Evolutionary conservation across 1,140 invertebrate genomes (phyloP).

Genomic region (Sipha flava): DNA sequence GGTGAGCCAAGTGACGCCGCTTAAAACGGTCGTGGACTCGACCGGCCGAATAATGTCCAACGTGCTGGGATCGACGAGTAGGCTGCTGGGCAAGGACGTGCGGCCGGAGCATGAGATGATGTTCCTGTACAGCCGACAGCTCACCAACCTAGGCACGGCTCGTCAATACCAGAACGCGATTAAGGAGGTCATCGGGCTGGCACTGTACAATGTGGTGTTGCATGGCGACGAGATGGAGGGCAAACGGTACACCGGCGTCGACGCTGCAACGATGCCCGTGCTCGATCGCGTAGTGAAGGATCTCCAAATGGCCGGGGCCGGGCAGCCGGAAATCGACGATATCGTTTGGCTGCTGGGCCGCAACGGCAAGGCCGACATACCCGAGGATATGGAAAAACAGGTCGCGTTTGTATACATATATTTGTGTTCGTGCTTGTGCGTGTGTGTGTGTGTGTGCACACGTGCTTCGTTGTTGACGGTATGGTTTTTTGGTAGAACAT

Average conservation of each 20-base stretch:
- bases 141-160: not conserved
- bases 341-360: not conserved
- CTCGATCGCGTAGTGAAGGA: not conserved
- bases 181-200: not conserved
- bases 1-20: not conserved
- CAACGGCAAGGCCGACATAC: not conserved
- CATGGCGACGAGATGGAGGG: not conserved
- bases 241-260: accelerated
- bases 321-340: too few relatives aligned
- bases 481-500: too few relatives aligned
- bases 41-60: not conserved
- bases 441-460: too few relatives aligned
- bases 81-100: not conserved
- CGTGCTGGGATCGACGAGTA: not conserved
- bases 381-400: not conserved
- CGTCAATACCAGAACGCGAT: not conserved
- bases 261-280: not conserved
- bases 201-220: not conserved
- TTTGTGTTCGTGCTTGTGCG: too few relatives aligned
- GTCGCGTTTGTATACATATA: not conserved
- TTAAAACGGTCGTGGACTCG: not conserved
- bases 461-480: too few relatives aligned
- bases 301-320: not conserved
- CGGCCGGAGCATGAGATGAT: not conserved
- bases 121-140: not conserved